These are phyloP conservation scores for Cantharis nigra DNA, from an alignment of 2,888 invertebrate species.

Conservation along the genomic window DNA sequence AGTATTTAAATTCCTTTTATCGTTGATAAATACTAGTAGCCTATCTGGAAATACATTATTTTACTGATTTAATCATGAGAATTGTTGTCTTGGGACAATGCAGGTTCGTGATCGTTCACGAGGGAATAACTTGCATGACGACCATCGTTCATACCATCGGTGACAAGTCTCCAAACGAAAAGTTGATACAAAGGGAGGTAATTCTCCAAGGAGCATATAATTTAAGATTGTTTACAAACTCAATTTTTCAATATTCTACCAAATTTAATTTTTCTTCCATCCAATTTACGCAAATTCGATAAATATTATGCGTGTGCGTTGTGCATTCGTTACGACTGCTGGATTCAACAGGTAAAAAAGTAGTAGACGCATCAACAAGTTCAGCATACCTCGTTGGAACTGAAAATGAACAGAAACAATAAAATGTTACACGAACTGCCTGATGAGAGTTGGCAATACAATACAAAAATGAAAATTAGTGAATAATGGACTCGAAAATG, in stretches of 20 bases:
- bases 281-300: neutral
- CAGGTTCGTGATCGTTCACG: conserved; percentile 27
- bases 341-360: neutral
- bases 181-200: neutral
- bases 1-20: neutral
- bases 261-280: neutral
- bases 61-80: conserved; percentile 31
- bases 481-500: neutral
- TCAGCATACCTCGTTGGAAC: neutral
- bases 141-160: conserved; percentile 26
- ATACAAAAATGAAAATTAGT: neutral
- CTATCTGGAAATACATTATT: conserved; percentile 27
- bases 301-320: neutral
- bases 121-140: conserved; percentile 24
- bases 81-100: conserved; percentile 30
- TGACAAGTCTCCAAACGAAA: conserved; percentile 14
- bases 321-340: neutral
- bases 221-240: neutral
- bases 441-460: neutral
- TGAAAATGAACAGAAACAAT: neutral
- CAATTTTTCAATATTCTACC: neutral
- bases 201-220: neutral
- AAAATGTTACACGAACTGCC: neutral
- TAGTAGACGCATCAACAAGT: neutral
- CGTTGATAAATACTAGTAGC: conserved; percentile 10